Base-by-base conservation (phyloP, 2,797 vertebrate genomes). In the Dryobates pubescens region DNA sequence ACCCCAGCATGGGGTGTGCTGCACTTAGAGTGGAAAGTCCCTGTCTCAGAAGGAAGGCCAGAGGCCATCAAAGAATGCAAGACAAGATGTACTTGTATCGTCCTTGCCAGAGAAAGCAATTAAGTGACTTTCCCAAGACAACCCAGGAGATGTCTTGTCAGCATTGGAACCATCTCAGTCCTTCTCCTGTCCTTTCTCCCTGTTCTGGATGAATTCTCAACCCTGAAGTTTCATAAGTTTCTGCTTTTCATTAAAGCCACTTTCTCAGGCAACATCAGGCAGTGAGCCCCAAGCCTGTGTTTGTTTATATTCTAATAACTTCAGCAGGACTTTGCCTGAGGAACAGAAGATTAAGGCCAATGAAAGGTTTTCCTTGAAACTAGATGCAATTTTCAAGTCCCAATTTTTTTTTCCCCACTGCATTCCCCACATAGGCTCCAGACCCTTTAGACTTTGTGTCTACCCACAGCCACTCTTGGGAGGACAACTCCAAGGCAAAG, bases 201-300 rank as follows among this genome's bases (percentile, higher is more conserved):
- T 27, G 51, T 68, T 82, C 86, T 11, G 16, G 1, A 79, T 58
- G 26, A 49, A 91, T 77, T 87, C 65, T 53, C 78, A 75, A 29
- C 47, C 83, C 65, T 72, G 10, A 71, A 72, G 56, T 91, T 94
- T 90, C 86, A 3, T 43, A 88, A 91, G 32, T 70, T 88, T 85
- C 88, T 96, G 94, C 72, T 95, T 94, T 69, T 78, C 81, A 94
- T 95, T 90, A 95, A 77, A 85, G n/a, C 20, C 78, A 90, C 90
- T 91, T 96, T 93, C 91, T 89, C 92, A 92, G 68, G 63, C 72
- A 63, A 38, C 54, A 51, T 17, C 56, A 5, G 47, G 14, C 53
- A 5, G 51, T 3, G 0, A 86, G 73, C 54, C 81, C 43, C 53
- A 70, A 41, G 85, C 61, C 74, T 88, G 74, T 11, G 77, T 89